Evolutionary conservation across 92 coral and sea anemone species (phyloP).

Genomic region (Bergia sp.): DNA sequence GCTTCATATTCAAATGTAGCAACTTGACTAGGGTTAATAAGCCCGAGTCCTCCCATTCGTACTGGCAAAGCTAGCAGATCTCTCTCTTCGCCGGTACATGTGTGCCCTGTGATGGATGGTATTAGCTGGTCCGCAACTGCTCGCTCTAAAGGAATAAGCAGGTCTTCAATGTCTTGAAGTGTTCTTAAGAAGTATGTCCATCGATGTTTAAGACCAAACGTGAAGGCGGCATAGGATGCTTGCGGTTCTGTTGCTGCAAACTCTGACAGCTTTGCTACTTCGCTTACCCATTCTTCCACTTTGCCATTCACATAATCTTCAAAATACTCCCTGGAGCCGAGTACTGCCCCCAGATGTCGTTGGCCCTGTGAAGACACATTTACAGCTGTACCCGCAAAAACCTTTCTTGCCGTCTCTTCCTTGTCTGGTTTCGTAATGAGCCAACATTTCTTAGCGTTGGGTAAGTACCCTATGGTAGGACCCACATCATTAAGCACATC

Average conservation of each 20-base stretch:
- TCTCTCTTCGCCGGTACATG: conserved; percentile 39
- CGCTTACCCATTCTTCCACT: conserved; percentile 49
- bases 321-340: conserved; percentile 56
- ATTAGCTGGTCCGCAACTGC: conserved; percentile 55
- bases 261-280: conserved; percentile 55
- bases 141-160: conserved; percentile 55
- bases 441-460: conserved; percentile 63
- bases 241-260: conserved; percentile 58
- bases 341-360: conserved; percentile 62
- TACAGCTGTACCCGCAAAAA: conserved; percentile 51
- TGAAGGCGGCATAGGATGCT: conserved; percentile 53
- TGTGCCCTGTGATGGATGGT: conserved; percentile 55
- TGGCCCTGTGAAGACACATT: conserved; percentile 65
- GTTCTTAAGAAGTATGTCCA: conserved; percentile 61
- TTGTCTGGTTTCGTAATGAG: conserved; percentile 55
- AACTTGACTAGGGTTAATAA: conserved; percentile 53
- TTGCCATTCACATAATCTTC: conserved; percentile 58
- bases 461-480: conserved; percentile 23
- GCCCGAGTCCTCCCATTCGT: conserved; percentile 56
- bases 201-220: conserved; percentile 54
- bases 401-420: conserved; percentile 49
- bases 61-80: conserved; percentile 60
- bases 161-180: conserved; percentile 62
- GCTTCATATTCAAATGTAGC: conserved; percentile 22
- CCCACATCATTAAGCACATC: conserved; percentile 31